Evolutionary conservation across 2,888 invertebrate species (phyloP), one percentile per base, ranked within the genome.

Genomic region (Rhagium mordax): DNA sequence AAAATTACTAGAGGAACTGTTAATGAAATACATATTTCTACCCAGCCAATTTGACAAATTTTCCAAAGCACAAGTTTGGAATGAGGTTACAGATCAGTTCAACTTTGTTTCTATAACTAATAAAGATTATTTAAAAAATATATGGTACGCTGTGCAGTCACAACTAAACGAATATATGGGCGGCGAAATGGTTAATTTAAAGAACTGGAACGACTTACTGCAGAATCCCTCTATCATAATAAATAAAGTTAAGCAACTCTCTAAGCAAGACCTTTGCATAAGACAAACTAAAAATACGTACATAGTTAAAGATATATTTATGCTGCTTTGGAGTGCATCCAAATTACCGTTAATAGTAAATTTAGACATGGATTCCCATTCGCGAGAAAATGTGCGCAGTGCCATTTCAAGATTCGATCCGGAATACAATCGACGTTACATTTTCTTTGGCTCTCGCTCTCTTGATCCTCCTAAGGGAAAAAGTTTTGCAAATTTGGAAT

Each of bases 281-380:
- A 20, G 21, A n/a, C 21, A 3, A 24, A 13, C 10, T n/a, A 55
- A 55, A 21, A 1, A n/a, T 20, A 10, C 4, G 3, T 55, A 55
- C n/a, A 55, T 13, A 4, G 20, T 21, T 55, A 55, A n/a, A 20
- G 55, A 55, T n/a, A 6, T 55, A 3, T 55, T 33, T 33, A 33
- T 13, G 33, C n/a, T 59, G 16, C 59, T 59, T 2, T 59, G 59
- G 59, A n/a, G 27, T 27, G 16, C 7, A n/a, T 24, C 6, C n/a
- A n/a, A 55, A 55, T 6, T 55, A 2, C 55, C 55, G 10, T 20
- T 55, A 55, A 21, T 55, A 55, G 13, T 55, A n/a, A 55, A 55
- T 21, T 24, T 55, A 55, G 10, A 33, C 1, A 13, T 5, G 20
- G 13, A 55, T 55, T n/a, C n/a, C 20, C 1, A 55, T 24, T 55